Evolutionary conservation across 2,797 vertebrate genomes (phyloP), one percentile per base, ranked within the genome.

Genomic region (Muscicapa striata): DNA sequence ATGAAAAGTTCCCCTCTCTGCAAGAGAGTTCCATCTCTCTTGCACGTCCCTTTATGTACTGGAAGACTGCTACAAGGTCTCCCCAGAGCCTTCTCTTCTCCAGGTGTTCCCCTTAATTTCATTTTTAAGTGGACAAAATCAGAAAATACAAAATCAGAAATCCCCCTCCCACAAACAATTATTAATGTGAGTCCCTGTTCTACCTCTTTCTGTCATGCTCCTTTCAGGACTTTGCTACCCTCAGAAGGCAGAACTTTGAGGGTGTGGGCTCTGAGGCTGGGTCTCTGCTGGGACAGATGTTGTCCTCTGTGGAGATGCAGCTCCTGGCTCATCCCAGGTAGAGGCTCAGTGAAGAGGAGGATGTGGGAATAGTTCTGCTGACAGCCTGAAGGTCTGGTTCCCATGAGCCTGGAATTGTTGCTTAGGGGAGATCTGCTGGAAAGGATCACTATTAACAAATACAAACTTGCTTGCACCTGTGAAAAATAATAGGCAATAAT

Each of bases 101-200:
- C 29, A 52, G 15, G 17, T 40, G 29, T 46, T 90, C 89, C 23
- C 57, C 43, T 74, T 87, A 20, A 46, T 89, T 66, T 40, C 7
- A 9, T 68, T 69, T 4, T 84, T 41, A 51, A 54, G 18, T 55
- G 43, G 5, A 29, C 11, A 75, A 90, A 59, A 40, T 8, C 2
- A 6, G 23, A 38, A 15, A 6, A 10, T 19, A 16, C 11, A 15
- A 45, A 43, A 36, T 55, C 27, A 46, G 51, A 46, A n/a, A 48
- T 67, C 7, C 29, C 7, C 3, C 1, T 15, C 18, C 6, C 24
- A 14, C 17, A 14, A 6, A 6, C 4, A n/a, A 8, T 40, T 66
- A 22, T 14, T 51, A n/a, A 14, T 57, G 18, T 0, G 0, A 61
- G 5, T 68, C 23, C 13, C 72, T 68, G 4, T 34, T 68, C 11